A percentile compares a stretch with the other conserved stretches of the same genome.
phyloP scores from a whole-genome alignment of 1,140 invertebrate genomes.

The Tetranychus cinnabarinus region DNA sequence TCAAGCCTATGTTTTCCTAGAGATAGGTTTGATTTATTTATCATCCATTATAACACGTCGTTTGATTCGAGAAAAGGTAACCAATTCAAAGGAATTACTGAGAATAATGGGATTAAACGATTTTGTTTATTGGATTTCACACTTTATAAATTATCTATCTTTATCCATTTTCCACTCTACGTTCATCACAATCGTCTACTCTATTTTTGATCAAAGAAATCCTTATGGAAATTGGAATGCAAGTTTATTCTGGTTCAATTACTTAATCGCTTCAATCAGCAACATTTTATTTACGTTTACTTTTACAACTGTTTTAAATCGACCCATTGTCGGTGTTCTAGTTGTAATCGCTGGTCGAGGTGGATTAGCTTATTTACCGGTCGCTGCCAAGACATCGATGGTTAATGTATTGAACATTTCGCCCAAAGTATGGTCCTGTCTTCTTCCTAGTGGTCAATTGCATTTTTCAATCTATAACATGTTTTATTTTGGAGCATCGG shows the following conservation, averaged over 20 bases:
- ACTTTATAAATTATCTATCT: slow-evolving; percentile 4
- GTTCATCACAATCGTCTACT: slow-evolving; percentile 15
- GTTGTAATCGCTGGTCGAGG: too few relatives aligned
- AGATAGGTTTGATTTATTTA: too few relatives aligned
- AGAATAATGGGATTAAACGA: slow-evolving; percentile 6
- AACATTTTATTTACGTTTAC: slow-evolving; percentile 2
- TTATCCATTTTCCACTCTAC: neutral
- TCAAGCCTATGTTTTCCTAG: too few relatives aligned
- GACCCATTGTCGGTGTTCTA: neutral
- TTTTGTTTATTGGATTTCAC: slow-evolving; percentile 5
- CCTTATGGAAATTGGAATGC: slow-evolving; percentile 24
- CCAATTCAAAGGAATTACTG: slow-evolving; percentile 3
- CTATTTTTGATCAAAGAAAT: slow-evolving; percentile 26
- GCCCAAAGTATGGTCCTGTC: too few relatives aligned
- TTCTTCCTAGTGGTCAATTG: too few relatives aligned
- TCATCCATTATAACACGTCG: neutral
- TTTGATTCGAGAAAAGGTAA: neutral
- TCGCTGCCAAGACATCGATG: too few relatives aligned
- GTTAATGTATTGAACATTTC: too few relatives aligned
- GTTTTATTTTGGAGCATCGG: too few relatives aligned
- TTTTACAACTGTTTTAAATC: slow-evolving; percentile 3
- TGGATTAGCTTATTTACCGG: too few relatives aligned
- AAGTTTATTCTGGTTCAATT: slow-evolving; percentile 8
- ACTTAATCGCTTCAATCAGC: neutral
- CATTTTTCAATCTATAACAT: too few relatives aligned